Percentiles rank a stretch among this genome's conserved stretches.
phyloP scores from a whole-genome alignment of 1,140 invertebrate species.

The Vollenhovia emeryi region DNA sequence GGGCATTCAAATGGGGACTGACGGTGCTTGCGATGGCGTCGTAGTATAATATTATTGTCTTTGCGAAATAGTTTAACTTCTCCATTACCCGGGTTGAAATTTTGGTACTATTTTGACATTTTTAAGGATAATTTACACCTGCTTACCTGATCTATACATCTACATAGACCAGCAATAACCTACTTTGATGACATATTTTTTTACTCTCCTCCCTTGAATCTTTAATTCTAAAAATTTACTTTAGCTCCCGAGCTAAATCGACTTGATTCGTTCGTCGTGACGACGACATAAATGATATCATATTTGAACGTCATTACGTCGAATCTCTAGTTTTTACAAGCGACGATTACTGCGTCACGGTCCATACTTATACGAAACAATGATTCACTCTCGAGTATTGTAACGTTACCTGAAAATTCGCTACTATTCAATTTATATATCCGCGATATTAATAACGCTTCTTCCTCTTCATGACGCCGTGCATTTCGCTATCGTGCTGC shows the following conservation, averaged over 20 bases:
- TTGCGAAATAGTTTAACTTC: slow-evolving; percentile 50
- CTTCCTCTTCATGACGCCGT: background rate
- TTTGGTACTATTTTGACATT: no score
- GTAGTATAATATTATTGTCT: slow-evolving; percentile 30
- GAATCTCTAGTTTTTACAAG: slow-evolving; percentile 33
- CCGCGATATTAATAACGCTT: slow-evolving; percentile 21
- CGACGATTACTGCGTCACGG: slow-evolving; percentile 41
- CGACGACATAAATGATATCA: slow-evolving; percentile 52
- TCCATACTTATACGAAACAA: background rate
- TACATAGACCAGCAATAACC: no score
- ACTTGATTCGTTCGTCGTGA: slow-evolving; percentile 14
- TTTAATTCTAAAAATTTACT: no score
- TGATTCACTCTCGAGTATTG: background rate
- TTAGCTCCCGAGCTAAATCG: background rate
- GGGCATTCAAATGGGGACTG: slow-evolving; percentile 15
- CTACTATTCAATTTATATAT: slow-evolving; percentile 23
- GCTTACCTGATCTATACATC: no score
- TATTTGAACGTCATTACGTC: slow-evolving; percentile 59
- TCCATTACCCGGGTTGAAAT: no score
- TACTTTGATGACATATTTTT: no score
- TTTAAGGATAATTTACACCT: no score
- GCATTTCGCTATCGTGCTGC: background rate
- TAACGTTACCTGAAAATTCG: background rate
- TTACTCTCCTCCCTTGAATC: no score
- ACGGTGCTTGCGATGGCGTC: background rate